Conservation (phyloP, 1,140 invertebrate genomes). For the Bombyx mandarina region DNA sequence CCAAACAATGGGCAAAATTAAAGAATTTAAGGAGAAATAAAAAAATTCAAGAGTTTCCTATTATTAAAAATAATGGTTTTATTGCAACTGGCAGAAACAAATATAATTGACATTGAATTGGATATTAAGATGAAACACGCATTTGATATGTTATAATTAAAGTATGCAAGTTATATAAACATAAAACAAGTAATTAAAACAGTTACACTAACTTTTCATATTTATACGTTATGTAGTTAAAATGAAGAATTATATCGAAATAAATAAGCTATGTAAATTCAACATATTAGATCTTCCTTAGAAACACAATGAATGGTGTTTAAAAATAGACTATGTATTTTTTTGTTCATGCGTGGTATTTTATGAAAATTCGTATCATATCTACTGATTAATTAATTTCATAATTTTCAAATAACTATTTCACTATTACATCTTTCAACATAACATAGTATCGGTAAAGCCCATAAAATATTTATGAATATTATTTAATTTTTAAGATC, state of each 20-base stretch:
- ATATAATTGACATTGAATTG: too few species aligned
- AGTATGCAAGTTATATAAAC: not conserved
- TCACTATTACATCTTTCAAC: too few species aligned
- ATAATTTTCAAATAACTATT: not conserved
- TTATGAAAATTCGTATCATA: not conserved
- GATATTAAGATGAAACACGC: not conserved
- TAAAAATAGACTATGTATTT: constrained; percentile 8
- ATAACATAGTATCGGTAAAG: too few species aligned
- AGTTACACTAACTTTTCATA: not conserved
- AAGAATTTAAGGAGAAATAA: too few species aligned
- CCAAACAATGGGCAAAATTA: too few species aligned
- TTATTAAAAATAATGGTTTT: too few species aligned
- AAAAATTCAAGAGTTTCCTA: too few species aligned
- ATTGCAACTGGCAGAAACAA: too few species aligned
- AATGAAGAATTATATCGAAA: not conserved
- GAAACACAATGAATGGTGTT: constrained; percentile 2
- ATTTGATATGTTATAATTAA: not conserved
- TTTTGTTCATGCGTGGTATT: not conserved
- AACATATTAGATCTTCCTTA: too few species aligned
- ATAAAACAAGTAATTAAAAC: not conserved
- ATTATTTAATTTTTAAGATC: too few species aligned
- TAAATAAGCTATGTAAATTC: not conserved
- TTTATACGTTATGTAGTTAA: not conserved
- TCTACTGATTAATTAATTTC: not conserved
- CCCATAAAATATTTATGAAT: too few species aligned